Base-by-base conservation (phyloP, 2,113 vertebrate species). In the Lepidothrix coronata region DNA sequence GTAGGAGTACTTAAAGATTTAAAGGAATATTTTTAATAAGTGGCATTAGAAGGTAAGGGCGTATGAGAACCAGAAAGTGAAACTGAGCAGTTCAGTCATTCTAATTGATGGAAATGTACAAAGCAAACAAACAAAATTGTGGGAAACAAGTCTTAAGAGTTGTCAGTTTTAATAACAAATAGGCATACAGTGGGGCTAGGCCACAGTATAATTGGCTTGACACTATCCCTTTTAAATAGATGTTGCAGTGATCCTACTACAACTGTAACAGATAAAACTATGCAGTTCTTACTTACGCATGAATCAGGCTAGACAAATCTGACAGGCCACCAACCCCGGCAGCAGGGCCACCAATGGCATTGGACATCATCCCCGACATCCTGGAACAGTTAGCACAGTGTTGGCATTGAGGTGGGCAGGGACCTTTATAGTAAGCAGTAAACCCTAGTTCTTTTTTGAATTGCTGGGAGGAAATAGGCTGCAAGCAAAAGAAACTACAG, bases 341-440 rank as follows among this genome's bases (percentile, higher is more conserved):
- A 52, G 98, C 99, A 68, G 99, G 98, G 48, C 99, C 99, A 35
- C 99, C 98, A 18, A 99, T 99, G 17, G 99, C 99, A 17, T 99
- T 99, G 13, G 99, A 98, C 99, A 99, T 99, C 99, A 99, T 99
- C 78, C 99, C 99, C 3, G 99, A 99, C 99, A 99, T 99, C 62
- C 99, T 99, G 96, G 21, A 97, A 80, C 14, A 97, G 91, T 67
- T 93, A 79, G 85, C 71, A 91, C 4, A 89, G 43, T 21, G 82
- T 39, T 86, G 82, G n/a, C 35, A 92, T 66, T 78, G 93, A 13
- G 17, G 31, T 55, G 78, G 59, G 66, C 74, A 85, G n/a, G 41
- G 4, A 88, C 8, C 43, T 67, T 68, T 48, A 77, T 17, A 73
- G 30, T 12, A 79, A 76, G 27, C 62, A 85, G 62, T 61, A 80